phyloP scores from a whole-genome alignment of 2,113 vertebrate species.

The Baryphthengus martii region DNA sequence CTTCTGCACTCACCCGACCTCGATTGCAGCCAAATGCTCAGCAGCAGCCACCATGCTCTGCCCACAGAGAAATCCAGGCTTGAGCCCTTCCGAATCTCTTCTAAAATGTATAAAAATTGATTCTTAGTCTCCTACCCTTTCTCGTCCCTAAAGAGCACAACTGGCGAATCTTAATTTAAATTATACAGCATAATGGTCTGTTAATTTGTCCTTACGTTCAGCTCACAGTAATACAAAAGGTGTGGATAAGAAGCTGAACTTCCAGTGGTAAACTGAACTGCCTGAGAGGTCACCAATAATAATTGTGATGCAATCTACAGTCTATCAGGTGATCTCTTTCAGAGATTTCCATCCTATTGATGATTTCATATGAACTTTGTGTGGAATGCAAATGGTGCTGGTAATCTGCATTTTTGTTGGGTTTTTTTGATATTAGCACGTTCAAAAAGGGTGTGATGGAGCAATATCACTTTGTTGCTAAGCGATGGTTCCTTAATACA shows the following conservation, averaged over 20 bases:
- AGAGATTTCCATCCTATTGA: neutral
- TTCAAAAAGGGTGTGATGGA: neutral
- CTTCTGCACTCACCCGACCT: neutral
- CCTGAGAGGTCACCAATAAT: neutral
- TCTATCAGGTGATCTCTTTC: neutral
- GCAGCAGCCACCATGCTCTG: neutral
- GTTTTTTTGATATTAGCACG: neutral
- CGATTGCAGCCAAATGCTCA: rapidly evolving
- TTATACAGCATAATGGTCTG: neutral
- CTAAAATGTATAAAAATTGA: neutral
- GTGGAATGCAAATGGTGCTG: neutral
- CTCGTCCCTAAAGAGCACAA: neutral
- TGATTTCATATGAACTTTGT: neutral
- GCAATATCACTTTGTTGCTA: neutral
- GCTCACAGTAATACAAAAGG: neutral
- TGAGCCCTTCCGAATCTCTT: neutral
- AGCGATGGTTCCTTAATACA: neutral
- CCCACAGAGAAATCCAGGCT: neutral
- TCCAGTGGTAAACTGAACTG: neutral
- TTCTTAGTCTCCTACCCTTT: neutral
- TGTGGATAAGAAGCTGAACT: neutral
- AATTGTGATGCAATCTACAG: neutral
- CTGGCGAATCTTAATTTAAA: neutral
- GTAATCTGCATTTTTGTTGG: neutral
- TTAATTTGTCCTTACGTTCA: neutral